Conservation (phyloP, 2,888 invertebrate species). For the Sinohyriopsis cumingii region DNA sequence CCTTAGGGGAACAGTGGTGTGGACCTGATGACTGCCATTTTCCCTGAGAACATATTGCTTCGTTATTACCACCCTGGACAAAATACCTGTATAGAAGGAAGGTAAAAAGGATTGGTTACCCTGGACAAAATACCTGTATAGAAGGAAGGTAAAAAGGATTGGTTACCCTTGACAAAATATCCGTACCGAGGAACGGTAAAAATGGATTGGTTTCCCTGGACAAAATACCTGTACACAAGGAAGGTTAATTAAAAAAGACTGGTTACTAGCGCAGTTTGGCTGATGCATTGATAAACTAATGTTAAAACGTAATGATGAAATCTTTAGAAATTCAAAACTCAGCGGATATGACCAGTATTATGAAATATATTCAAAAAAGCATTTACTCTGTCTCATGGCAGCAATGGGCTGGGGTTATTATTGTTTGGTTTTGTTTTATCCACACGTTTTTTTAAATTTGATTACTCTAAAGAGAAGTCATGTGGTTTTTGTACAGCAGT, state of each 20-base stretch:
- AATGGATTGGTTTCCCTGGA: neutral
- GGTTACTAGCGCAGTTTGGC: neutral
- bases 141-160: neutral
- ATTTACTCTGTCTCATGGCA: too few species aligned
- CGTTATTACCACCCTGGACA: slow-evolving; percentile 28
- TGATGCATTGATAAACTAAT: too few species aligned
- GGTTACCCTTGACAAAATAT: neutral
- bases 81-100: slow-evolving; percentile 35
- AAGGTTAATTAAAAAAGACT: neutral
- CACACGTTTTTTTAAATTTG: too few species aligned
- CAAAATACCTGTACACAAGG: neutral
- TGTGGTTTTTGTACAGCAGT: too few species aligned
- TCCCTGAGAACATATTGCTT: slow-evolving; percentile 45
- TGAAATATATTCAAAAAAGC: too few species aligned
- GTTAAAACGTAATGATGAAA: too few species aligned
- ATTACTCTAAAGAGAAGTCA: too few species aligned
- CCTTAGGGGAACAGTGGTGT: slow-evolving; percentile 52
- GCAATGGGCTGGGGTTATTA: too few species aligned
- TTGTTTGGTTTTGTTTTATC: too few species aligned
- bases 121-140: slow-evolving; percentile 38
- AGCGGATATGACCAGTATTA: too few species aligned
- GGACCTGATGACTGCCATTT: slow-evolving; percentile 42
- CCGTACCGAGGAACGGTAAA: neutral
- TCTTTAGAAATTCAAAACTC: too few species aligned
- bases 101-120: slow-evolving; percentile 2